phyloP scores from a whole-genome alignment of 2,888 invertebrate species.

The Lasioglossum morio region DNA sequence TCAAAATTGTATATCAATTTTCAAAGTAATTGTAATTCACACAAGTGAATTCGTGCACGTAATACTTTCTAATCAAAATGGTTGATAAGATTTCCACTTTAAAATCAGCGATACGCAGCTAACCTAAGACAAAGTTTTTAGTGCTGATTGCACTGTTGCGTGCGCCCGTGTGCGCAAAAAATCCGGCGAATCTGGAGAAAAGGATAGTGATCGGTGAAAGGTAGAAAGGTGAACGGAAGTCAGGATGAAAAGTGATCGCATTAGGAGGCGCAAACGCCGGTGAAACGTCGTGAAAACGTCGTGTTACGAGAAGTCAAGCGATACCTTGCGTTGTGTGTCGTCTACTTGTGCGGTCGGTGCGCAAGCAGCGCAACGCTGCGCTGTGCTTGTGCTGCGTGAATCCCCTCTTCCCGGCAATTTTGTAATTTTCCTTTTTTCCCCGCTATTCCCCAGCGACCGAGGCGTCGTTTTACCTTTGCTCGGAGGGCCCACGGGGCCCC shows the following conservation, averaged over 20 bases:
- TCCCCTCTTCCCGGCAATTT: conserved; percentile 52
- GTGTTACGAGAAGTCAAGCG: conserved; percentile 43
- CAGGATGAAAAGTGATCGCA: conserved; percentile 46
- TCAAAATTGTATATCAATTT: too few relatives aligned
- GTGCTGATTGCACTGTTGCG: not conserved
- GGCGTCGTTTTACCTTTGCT: conserved; percentile 41
- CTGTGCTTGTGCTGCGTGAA: not conserved
- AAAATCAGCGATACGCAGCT: not conserved
- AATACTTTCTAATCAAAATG: not conserved
- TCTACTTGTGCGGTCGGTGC: conserved; percentile 67
- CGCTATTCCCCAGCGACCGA: conserved; percentile 37
- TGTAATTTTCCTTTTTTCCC: conserved; percentile 66
- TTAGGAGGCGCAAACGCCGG: conserved; percentile 38
- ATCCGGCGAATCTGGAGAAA: not conserved
- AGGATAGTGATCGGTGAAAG: not conserved
- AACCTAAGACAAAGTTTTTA: not conserved
- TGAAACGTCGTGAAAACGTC: conserved; percentile 25
- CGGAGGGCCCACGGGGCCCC: not conserved
- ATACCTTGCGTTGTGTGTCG: conserved; percentile 46
- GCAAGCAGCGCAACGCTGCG: not conserved
- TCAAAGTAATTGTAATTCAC: too few relatives aligned
- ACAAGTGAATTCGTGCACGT: too few relatives aligned
- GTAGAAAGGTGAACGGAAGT: conserved; percentile 35
- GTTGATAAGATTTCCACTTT: not conserved
- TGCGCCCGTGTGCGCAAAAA: not conserved